Percentiles rank a stretch among this genome's conserved stretches.
Conservation (phyloP, 2,797 vertebrate species). For the Cossypha dichroa region DNA sequence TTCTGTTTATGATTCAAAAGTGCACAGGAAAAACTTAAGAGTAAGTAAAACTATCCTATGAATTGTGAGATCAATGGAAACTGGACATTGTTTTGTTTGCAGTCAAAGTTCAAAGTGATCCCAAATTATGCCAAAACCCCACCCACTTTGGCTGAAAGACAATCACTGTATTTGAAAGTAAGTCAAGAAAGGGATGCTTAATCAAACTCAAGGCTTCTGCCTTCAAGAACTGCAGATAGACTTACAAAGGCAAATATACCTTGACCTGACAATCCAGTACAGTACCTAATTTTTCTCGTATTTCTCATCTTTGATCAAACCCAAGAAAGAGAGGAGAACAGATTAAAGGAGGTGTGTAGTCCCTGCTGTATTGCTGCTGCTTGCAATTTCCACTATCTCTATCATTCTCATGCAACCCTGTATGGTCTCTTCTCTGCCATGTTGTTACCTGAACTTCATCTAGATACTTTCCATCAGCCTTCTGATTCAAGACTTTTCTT, state of each 20-base stretch:
- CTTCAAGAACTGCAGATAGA: neutral
- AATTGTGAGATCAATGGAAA: neutral
- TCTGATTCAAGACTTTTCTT: neutral
- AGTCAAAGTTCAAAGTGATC: neutral
- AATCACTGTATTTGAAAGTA: neutral
- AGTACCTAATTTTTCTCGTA: neutral
- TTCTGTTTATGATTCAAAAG: neutral
- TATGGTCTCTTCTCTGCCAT: neutral
- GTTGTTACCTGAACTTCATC: neutral
- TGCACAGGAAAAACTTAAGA: neutral
- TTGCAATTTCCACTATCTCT: neutral
- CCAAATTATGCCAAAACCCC: neutral
- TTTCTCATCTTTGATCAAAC: neutral
- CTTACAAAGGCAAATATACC: neutral
- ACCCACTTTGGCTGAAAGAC: neutral
- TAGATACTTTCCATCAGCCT: neutral
- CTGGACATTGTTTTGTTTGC: neutral
- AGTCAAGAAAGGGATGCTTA: neutral
- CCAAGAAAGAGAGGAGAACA: neutral
- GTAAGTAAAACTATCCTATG: neutral
- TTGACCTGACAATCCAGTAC: constrained; percentile 3
- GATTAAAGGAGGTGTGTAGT: neutral
- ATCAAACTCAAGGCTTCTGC: neutral
- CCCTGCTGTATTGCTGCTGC: neutral
- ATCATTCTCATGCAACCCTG: neutral